Evolutionary conservation across 1,140 invertebrate species (phyloP).

Genomic region (Metaphire vulgaris): DNA sequence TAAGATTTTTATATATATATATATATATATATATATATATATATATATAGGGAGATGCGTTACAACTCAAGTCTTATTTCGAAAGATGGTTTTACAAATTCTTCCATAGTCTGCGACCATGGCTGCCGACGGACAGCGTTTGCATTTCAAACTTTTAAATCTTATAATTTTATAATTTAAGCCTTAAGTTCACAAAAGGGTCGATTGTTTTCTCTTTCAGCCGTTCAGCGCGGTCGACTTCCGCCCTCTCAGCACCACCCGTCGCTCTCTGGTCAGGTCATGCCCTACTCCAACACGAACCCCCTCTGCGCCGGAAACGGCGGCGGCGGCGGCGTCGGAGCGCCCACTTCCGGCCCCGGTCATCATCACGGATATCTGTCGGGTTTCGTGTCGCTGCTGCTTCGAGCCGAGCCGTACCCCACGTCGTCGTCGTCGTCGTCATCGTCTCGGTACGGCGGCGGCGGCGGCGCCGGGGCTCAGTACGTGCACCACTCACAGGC

Average conservation of each 20-base stretch:
- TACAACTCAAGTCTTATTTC: no score
- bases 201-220: neutral
- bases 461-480: neutral
- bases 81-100: no score
- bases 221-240: constrained; percentile 18
- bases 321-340: neutral
- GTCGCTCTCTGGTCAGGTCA: neutral
- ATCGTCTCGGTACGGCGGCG: neutral
- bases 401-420: constrained; percentile 91
- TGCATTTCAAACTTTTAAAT: no score
- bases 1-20: no score
- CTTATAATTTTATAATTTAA: no score
- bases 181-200: no score
- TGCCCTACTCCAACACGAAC: constrained; percentile 9
- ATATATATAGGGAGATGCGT: no score
- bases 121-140: no score
- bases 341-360: neutral
- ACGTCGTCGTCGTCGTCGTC: constrained; percentile 64
- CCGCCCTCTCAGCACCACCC: constrained; percentile 6
- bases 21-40: no score
- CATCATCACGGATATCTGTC: constrained; percentile 92
- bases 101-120: no score
- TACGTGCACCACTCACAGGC: neutral
- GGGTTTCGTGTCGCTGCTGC: constrained; percentile 86
- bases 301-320: constrained; percentile 10